Evolutionary conservation across 2,113 vertebrate genomes (phyloP).

Genomic region (Neodontobutis hainanensis): DNA sequence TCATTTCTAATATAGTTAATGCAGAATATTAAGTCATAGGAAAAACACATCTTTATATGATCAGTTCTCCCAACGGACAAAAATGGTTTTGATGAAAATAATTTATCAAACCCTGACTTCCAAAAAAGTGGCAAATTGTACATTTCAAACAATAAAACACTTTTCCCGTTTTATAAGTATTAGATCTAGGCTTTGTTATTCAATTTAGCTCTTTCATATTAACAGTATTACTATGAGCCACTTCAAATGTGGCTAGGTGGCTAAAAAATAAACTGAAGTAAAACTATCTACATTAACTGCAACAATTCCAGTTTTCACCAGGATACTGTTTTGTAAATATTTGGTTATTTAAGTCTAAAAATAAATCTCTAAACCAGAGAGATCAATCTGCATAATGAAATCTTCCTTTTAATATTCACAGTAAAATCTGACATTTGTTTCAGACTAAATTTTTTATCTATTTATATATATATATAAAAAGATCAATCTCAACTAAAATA

Average conservation of each 20-base stretch:
- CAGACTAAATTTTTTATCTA: slow-evolving; percentile 2
- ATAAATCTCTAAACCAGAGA: slow-evolving; percentile 59
- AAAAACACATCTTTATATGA: slow-evolving; percentile 1
- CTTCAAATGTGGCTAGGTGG: slow-evolving; percentile 36
- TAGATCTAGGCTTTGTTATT: slow-evolving; percentile 59
- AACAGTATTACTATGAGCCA: slow-evolving; percentile 40
- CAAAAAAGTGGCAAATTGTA: slow-evolving; percentile 60
- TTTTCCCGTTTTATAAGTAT: slow-evolving; percentile 71
- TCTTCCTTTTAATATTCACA: slow-evolving; percentile 61
- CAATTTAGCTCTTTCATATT: slow-evolving; percentile 42
- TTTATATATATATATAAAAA: neutral
- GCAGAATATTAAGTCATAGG: slow-evolving; percentile 36
- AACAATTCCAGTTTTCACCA: slow-evolving; percentile 74
- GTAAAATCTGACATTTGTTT: slow-evolving; percentile 49
- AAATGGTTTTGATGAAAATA: slow-evolving; percentile 37
- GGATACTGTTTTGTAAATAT: slow-evolving; percentile 41
- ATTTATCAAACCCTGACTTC: slow-evolving; percentile 51
- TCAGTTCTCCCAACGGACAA: slow-evolving; percentile 22
- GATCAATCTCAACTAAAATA: neutral
- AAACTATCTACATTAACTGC: slow-evolving; percentile 54
- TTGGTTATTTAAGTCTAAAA: slow-evolving; percentile 29
- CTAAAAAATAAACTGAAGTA: slow-evolving; percentile 30
- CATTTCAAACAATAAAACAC: slow-evolving; percentile 61
- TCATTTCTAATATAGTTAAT: slow-evolving; percentile 46
- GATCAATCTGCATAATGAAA: slow-evolving; percentile 33